Percentiles rank a stretch among this genome's conserved stretches.
Conservation (phyloP, 2,888 invertebrate genomes). For the Pandemis heparana region DNA sequence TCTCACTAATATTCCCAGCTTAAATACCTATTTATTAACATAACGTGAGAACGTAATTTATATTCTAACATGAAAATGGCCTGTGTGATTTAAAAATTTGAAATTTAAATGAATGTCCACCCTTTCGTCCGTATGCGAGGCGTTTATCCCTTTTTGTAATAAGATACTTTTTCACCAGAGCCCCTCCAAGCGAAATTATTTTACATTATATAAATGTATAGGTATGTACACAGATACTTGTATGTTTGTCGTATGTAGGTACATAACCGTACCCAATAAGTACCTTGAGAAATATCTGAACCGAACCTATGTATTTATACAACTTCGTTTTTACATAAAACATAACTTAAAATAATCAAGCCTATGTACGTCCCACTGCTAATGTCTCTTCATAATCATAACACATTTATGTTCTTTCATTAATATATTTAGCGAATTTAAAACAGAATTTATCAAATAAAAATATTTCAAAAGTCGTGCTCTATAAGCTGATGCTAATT, state of each 20-base stretch:
- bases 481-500: constrained; percentile 16
- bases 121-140: constrained; percentile 30
- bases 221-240: too few species aligned
- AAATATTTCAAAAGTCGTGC: background rate
- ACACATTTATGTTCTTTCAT: background rate
- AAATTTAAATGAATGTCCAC: constrained; percentile 39
- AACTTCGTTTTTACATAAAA: too few species aligned
- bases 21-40: constrained; percentile 40
- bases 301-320: too few species aligned
- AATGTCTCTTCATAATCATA: too few species aligned
- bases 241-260: too few species aligned
- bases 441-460: background rate
- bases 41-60: constrained; percentile 40
- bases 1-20: constrained; percentile 37
- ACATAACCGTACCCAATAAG: too few species aligned
- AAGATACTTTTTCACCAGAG: constrained; percentile 9
- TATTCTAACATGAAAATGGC: constrained; percentile 38
- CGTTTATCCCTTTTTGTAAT: constrained; percentile 12
- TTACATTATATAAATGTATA: background rate
- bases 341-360: too few species aligned
- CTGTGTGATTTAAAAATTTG: constrained; percentile 32
- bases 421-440: background rate
- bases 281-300: too few species aligned
- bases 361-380: too few species aligned
- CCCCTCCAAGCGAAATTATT: background rate